Evolutionary conservation across 2,113 vertebrate species (phyloP).

Genomic region (Carettochelys insculpta): DNA sequence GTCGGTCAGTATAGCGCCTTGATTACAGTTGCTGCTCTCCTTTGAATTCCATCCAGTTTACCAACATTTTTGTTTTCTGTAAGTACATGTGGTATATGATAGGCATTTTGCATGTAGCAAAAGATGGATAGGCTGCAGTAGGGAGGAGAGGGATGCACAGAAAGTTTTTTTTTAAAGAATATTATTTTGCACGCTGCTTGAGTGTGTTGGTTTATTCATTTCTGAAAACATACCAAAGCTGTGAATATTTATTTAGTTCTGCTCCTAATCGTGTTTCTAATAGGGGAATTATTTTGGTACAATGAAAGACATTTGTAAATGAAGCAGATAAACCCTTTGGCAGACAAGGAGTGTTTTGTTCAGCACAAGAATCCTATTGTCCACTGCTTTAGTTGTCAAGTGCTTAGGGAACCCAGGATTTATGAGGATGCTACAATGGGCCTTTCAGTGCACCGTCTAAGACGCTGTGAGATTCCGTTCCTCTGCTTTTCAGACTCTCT

Average conservation of each 20-base stretch:
- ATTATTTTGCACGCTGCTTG: conserved; percentile 22
- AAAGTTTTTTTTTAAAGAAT: conserved; percentile 9
- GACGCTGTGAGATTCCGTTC: conserved; percentile 87
- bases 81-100: neutral
- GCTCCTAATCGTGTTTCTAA: conserved; percentile 84
- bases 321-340: conserved; percentile 89
- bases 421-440: conserved; percentile 90
- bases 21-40: neutral
- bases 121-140: neutral
- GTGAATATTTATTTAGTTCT: conserved; percentile 90
- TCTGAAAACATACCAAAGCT: conserved; percentile 73
- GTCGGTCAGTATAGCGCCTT: neutral
- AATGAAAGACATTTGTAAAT: conserved; percentile 97
- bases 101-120: neutral
- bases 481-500: conserved; percentile 86
- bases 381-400: conserved; percentile 86
- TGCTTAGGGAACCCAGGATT: conserved; percentile 89
- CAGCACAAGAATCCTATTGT: conserved; percentile 92
- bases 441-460: conserved; percentile 87
- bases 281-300: conserved; percentile 85
- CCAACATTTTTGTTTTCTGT: neutral
- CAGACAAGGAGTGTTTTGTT: conserved; percentile 93
- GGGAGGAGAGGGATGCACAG: neutral
- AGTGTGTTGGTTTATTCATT: conserved; percentile 74
- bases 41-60: neutral